A percentile compares a stretch with the other conserved stretches of the same genome.
Evolutionary conservation across 2,113 vertebrate species (phyloP).

Genomic region (Salvelinus sp.): DNA sequence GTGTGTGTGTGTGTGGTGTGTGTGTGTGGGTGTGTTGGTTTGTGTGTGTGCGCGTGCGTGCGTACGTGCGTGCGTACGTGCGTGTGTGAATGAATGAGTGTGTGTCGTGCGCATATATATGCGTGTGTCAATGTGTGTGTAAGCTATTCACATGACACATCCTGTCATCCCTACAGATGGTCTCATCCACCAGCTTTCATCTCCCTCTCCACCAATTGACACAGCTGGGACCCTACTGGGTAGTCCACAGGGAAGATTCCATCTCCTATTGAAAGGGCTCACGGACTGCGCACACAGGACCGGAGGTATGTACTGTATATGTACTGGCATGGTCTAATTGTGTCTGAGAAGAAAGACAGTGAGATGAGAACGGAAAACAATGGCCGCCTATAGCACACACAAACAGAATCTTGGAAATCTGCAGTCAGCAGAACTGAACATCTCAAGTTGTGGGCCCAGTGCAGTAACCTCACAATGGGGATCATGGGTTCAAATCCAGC

Average conservation of each 20-base stretch:
- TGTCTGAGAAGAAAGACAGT: background rate
- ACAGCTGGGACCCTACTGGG: constrained; percentile 15
- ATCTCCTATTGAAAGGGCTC: background rate
- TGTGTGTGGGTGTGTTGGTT: background rate
- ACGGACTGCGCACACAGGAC: background rate
- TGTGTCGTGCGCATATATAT: background rate
- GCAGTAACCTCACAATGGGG: background rate
- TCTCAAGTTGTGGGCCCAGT: background rate
- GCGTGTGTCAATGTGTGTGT: background rate
- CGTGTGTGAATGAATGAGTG: background rate
- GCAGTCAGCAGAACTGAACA: background rate
- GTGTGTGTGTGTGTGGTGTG: constrained; percentile 12
- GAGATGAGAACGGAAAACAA: background rate
- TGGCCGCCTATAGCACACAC: background rate
- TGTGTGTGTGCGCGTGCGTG: no score
- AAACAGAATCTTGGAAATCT: background rate
- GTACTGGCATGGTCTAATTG: background rate
- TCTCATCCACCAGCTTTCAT: background rate
- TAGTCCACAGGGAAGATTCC: background rate
- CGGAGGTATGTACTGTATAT: background rate
- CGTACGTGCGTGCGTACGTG: no score
- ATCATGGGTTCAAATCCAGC: constrained; percentile 6
- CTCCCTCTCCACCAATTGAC: background rate
- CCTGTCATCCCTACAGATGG: background rate
- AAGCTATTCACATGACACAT: background rate